These are phyloP conservation scores for Brachystomella parvula DNA, from an alignment of 1,140 invertebrate genomes.

Conservation along the genomic window DNA sequence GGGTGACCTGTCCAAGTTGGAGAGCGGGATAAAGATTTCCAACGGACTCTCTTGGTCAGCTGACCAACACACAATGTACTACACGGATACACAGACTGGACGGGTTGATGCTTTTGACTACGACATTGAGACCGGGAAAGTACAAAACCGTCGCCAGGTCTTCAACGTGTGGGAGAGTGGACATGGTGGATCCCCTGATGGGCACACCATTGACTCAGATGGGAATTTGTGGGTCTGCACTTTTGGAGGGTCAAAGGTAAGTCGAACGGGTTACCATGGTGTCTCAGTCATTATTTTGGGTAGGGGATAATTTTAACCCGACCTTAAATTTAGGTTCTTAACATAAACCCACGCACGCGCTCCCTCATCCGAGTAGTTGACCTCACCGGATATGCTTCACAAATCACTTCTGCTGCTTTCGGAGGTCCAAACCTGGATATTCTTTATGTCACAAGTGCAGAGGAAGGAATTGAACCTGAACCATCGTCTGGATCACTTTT, in stretches of 20 bases:
- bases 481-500: background rate
- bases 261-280: background rate
- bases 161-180: slow-evolving; percentile 38
- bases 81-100: slow-evolving; percentile 61
- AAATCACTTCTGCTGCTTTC: slow-evolving; percentile 53
- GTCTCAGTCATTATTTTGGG: background rate
- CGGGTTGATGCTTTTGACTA: slow-evolving; percentile 65
- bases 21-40: slow-evolving; percentile 54
- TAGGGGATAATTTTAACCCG: background rate
- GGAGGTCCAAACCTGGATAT: slow-evolving; percentile 51
- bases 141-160: slow-evolving; percentile 42
- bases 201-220: slow-evolving; percentile 44
- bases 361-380: slow-evolving; percentile 41
- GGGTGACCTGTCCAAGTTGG: background rate
- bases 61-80: slow-evolving; percentile 62
- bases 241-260: slow-evolving; percentile 36
- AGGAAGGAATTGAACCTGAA: slow-evolving; percentile 17
- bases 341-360: slow-evolving; percentile 42
- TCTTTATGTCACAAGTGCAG: slow-evolving; percentile 48
- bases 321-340: slow-evolving; percentile 34
- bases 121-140: slow-evolving; percentile 55
- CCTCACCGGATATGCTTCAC: slow-evolving; percentile 42
- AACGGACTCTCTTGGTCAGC: slow-evolving; percentile 74
- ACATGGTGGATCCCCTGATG: slow-evolving; percentile 42
- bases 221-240: slow-evolving; percentile 45